Evolutionary conservation across 2,113 vertebrate genomes (phyloP).

Genomic region (Rhinolophus sinicus): DNA sequence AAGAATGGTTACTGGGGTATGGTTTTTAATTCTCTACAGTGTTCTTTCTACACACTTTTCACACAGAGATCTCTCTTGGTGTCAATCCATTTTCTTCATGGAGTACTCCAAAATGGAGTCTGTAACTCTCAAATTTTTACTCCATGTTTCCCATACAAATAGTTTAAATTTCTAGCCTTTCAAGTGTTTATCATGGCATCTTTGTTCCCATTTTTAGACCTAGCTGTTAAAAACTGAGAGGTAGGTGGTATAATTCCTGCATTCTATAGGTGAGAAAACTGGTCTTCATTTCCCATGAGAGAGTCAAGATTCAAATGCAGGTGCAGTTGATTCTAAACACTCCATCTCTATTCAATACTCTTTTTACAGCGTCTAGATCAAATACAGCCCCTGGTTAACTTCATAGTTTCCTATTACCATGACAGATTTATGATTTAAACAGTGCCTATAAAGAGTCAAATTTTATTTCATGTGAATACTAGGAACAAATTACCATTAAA

Average conservation of each 20-base stretch:
- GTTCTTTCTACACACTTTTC: not conserved
- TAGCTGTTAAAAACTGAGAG: not conserved
- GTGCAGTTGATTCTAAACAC: not conserved
- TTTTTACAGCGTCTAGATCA: not conserved
- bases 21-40: not conserved
- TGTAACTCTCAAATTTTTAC: not conserved
- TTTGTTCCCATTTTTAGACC: not conserved
- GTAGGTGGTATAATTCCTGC: not conserved
- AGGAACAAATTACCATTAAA: slow-evolving; percentile 13
- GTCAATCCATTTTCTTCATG: not conserved
- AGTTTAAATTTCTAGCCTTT: not conserved
- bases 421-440: not conserved
- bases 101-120: not conserved
- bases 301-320: not conserved
- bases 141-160: not conserved
- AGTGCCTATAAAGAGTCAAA: not conserved
- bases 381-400: not conserved
- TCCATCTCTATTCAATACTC: not conserved
- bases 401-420: not conserved
- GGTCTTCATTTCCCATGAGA: not conserved
- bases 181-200: not conserved
- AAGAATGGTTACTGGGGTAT: not conserved
- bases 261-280: not conserved
- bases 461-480: not conserved
- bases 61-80: not conserved